These are phyloP conservation scores for Cyphomyrus discorhynchus DNA, from an alignment of 2,113 vertebrate genomes.

Conservation along the genomic window DNA sequence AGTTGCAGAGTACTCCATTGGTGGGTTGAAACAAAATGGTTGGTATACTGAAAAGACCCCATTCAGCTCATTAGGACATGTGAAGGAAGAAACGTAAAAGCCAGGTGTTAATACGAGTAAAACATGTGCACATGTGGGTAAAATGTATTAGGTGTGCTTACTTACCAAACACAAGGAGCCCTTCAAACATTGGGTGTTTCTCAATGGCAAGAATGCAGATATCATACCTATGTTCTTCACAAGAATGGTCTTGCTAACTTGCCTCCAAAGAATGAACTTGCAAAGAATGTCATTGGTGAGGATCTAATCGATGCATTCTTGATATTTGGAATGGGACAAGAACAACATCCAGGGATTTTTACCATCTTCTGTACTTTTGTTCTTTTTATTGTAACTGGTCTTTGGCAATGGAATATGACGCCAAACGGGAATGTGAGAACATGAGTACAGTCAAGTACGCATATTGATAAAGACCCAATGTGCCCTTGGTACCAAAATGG, in stretches of 20 bases:
- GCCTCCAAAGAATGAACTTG: background rate
- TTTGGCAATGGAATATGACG: background rate
- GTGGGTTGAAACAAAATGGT: background rate
- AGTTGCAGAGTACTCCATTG: background rate
- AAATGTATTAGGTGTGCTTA: background rate
- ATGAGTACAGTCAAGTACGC: background rate
- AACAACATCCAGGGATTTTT: too few species aligned
- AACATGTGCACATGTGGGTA: background rate
- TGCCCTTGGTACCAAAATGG: background rate
- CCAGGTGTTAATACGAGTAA: background rate
- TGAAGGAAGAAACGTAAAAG: background rate
- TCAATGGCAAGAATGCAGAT: background rate
- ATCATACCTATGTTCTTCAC: background rate
- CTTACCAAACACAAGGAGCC: background rate
- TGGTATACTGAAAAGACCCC: background rate
- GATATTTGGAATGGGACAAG: too few species aligned
- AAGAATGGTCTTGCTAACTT: background rate
- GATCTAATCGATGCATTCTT: too few species aligned
- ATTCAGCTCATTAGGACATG: background rate
- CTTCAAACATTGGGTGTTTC: background rate
- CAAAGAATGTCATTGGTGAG: background rate
- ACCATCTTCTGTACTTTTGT: background rate
- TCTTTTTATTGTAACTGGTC: background rate
- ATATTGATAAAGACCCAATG: background rate
- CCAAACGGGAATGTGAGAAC: background rate